These are phyloP conservation scores for Acleris laterana DNA, from an alignment of 2,888 invertebrate genomes.

Conservation along the genomic window DNA sequence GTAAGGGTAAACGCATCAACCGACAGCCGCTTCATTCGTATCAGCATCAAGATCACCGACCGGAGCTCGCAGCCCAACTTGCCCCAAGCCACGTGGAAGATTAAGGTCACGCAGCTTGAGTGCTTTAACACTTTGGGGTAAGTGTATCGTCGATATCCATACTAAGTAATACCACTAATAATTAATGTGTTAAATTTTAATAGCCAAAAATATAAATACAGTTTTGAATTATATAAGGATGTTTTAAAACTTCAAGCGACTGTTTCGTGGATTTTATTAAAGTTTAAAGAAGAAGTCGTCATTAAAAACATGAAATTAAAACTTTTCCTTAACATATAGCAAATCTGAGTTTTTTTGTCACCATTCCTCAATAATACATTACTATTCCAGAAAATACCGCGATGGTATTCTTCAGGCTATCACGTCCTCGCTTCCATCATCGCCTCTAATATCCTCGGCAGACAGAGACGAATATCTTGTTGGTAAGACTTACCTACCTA, in stretches of 20 bases:
- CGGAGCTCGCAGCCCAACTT: slow-evolving; percentile 73
- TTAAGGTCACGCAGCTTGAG: slow-evolving; percentile 86
- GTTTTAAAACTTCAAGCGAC: too few relatives aligned
- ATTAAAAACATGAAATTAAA: too few relatives aligned
- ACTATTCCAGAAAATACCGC: slow-evolving; percentile 66
- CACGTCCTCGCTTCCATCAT: slow-evolving; percentile 67
- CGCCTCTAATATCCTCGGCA: slow-evolving; percentile 64
- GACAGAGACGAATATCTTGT: slow-evolving; percentile 77
- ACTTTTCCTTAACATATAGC: too few relatives aligned
- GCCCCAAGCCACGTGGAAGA: slow-evolving; percentile 83
- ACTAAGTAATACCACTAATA: too few relatives aligned
- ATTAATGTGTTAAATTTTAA: too few relatives aligned
- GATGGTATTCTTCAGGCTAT: slow-evolving; percentile 75
- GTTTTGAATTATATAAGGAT: too few relatives aligned
- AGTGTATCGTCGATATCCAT: slow-evolving; percentile 36
- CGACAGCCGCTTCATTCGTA: slow-evolving; percentile 70
- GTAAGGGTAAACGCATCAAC: slow-evolving; percentile 77
- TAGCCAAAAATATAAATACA: too few relatives aligned
- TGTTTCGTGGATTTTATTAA: too few relatives aligned
- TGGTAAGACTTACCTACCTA: slow-evolving; percentile 53
- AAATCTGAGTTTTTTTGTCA: too few relatives aligned
- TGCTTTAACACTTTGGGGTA: slow-evolving; percentile 82
- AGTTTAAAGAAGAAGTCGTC: too few relatives aligned
- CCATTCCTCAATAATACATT: too few relatives aligned
- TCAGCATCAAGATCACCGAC: slow-evolving; percentile 79